A percentile compares a stretch with the other conserved stretches of the same genome.
These are phyloP conservation scores for Chionomys nivalis DNA, from an alignment of 2,113 vertebrate genomes.

Conservation along the genomic window DNA sequence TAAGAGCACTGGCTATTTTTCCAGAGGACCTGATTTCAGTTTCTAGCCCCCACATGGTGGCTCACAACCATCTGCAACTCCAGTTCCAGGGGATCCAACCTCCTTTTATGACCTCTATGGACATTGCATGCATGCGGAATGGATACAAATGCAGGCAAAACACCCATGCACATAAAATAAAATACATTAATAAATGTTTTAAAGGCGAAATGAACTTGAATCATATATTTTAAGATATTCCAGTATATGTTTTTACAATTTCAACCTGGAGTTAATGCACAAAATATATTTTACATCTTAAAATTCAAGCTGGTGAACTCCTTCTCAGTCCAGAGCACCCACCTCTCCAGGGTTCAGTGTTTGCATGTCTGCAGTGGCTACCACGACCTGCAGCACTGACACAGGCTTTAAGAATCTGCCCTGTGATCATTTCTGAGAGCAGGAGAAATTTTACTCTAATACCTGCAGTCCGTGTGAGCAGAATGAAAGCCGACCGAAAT, in stretches of 20 bases:
- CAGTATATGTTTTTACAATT: background rate
- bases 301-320: background rate
- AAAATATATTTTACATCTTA: background rate
- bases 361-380: background rate
- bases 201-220: background rate
- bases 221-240: background rate
- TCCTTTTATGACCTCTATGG: background rate
- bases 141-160: background rate
- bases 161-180: background rate
- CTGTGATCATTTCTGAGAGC: background rate
- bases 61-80: background rate
- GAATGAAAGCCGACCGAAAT: slow-evolving; percentile 58
- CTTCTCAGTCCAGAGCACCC: background rate
- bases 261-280: background rate
- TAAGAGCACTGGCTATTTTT: background rate
- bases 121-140: background rate
- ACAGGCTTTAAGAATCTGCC: background rate
- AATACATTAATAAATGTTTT: background rate
- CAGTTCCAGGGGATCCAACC: background rate
- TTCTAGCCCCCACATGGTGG: background rate
- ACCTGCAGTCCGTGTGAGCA: slow-evolving; percentile 35
- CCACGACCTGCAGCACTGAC: background rate
- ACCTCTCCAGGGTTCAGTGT: too few relatives aligned
- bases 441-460: slow-evolving; percentile 56
- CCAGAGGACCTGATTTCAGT: background rate